Evolutionary conservation across 2,888 invertebrate genomes (phyloP), one percentile per base, ranked within the genome.

Genomic region (Andrena bucephala): DNA sequence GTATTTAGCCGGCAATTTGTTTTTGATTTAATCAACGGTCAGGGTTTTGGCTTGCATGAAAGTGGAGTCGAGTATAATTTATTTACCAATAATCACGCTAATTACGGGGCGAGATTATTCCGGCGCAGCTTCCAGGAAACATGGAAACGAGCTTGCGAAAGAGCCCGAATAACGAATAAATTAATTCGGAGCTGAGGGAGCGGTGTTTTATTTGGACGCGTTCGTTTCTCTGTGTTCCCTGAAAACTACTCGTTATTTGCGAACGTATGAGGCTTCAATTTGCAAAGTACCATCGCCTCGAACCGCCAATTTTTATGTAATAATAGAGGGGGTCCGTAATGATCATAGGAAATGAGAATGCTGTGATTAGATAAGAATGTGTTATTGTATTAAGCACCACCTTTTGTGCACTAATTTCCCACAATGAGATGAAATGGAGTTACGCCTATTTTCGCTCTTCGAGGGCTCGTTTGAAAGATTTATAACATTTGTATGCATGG

Each of bases 61-160:
- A 4, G 13, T 27, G 20, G 62, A 24, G 33, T 50, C 2, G 5
- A 1, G 29, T 16, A 13, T 33, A 81, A 81, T 81, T 78, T 63
- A 42, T 68, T 79, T 63, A 7, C 10, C 59, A 57, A 63, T 79
- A 65, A 81, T 81, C 57, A 57, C 33, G 24, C 63, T 79, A 71
- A 81, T 72, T 72, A 72, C 72, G 36, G 52, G 27, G 31, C 24
- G 29, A n/a, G 57, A 70, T 79, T 76, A 76, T 77, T 67, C n/a
- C 31, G 42, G 6, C 10, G 10, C 13, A 1, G 29, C 7, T 5
- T 42, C 33, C 3, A 16, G 33, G 8, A 52, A 79, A 78, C 72
- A 66, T 65, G 20, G 52, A 6, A 20, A 52, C 20, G 20, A 8
- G 6, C 8, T 20, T 20, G 52, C 16, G 36, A 57, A 67, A 78